Evolutionary conservation across 2,888 invertebrate genomes (phyloP), one percentile per base, ranked within the genome.

Genomic region (Junonia oenone): DNA sequence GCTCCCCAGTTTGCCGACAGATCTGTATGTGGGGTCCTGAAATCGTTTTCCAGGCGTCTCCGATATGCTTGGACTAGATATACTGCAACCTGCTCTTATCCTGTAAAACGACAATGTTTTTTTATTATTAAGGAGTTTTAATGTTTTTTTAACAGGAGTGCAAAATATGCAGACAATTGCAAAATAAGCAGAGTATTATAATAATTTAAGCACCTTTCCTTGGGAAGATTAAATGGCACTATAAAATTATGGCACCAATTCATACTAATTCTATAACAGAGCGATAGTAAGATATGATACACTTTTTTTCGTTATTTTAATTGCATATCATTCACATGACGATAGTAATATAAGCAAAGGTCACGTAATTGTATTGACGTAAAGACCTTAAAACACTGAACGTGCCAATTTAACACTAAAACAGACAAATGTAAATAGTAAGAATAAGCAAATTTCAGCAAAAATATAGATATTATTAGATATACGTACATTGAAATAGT

Each of bases 31-130:
- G 3, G 70, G 78, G 56, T 90, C 88, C 63, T 83, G 86, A 58
- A 86, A 84, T 58, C 86, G 73, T 60, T 85, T 86, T 22, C 81
- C 87, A 6, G 81, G 69, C 14, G 75, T 71, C 65, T 88, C 88
- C 33, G 73, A 67, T 63, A 82, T 69, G 63, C 66, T 81, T 78
- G 88, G 83, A 84, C 84, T 89, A 84, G 90, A 77, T 78, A 85
- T 66, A 70, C 87, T 89, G 82, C 89, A 83, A 31, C 88, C 81
- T 13, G 89, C 82, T 68, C 86, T 72, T 66, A 86, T 76, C 69
- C 89, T 89, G 87, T 4, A 54, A 54, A 26, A 15, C 27, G 40
- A 33, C 15, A 17, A 26, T 0, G 5, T 17, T 13, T 2, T 53
- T 33, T 3, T 17, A 19, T 27, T n/a, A n/a, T n/a, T n/a, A n/a